phyloP scores from a whole-genome alignment of 2,113 vertebrate genomes.

The Balaeniceps rex region DNA sequence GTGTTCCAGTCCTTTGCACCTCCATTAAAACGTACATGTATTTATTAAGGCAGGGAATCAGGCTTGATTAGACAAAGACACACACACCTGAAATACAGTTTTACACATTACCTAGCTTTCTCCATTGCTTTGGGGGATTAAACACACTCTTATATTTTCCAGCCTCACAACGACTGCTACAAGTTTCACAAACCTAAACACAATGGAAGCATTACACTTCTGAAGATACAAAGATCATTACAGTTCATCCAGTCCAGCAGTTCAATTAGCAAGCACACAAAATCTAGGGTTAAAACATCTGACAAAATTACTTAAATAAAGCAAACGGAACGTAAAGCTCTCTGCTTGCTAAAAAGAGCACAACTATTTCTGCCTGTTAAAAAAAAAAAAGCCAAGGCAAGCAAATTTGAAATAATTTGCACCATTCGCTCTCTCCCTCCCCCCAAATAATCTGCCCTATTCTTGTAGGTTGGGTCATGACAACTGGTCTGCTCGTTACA shows the following conservation, averaged over 20 bases:
- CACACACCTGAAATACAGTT: not conserved
- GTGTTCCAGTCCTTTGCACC: not conserved
- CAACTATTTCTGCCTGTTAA: not conserved
- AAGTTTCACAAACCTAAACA: not conserved
- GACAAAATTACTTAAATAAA: not conserved
- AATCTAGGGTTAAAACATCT: not conserved
- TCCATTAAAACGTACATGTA: accelerated
- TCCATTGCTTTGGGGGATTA: not conserved
- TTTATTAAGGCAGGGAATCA: accelerated
- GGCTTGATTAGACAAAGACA: not conserved
- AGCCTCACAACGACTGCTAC: not conserved
- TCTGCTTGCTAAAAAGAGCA: not conserved
- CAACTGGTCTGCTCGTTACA: constrained; percentile 36
- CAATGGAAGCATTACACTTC: accelerated
- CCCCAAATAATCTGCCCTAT: not conserved
- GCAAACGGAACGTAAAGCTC: not conserved
- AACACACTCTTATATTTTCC: not conserved
- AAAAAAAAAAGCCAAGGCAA: not conserved
- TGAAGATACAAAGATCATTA: not conserved
- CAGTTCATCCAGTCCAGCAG: not conserved
- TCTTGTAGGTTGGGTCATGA: constrained; percentile 21
- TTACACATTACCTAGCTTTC: not conserved
- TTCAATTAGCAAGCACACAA: not conserved
- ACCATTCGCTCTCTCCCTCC: not conserved
- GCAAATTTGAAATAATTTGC: constrained; percentile 33